A percentile compares a stretch with the other conserved stretches of the same genome.
phyloP scores from a whole-genome alignment of 1,140 invertebrate genomes.

The Condylostylus longicornis region DNA sequence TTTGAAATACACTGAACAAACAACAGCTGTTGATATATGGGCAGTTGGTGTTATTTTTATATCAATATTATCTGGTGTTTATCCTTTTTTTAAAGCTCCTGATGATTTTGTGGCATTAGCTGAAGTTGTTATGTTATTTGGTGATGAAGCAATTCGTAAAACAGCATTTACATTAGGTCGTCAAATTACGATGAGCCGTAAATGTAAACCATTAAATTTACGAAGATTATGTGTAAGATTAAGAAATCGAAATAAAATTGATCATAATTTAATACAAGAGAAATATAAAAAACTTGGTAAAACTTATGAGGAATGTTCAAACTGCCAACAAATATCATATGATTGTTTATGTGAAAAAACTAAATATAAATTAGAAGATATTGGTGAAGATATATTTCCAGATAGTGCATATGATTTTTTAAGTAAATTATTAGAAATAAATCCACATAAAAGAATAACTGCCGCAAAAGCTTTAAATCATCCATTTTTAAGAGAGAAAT shows the following conservation, averaged over 20 bases:
- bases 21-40: conserved; percentile 76
- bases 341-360: conserved; percentile 26
- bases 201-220: conserved; percentile 36
- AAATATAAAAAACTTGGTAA: conserved; percentile 17
- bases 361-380: conserved; percentile 17
- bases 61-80: conserved; percentile 59
- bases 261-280: conserved; percentile 13
- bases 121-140: conserved; percentile 70
- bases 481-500: conserved; percentile 52
- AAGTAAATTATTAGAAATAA: conserved; percentile 97
- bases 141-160: conserved; percentile 48
- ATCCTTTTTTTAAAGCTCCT: conserved; percentile 69
- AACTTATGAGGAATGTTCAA: conserved; percentile 21
- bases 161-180: conserved; percentile 49
- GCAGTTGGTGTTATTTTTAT: conserved; percentile 74
- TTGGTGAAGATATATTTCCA: conserved; percentile 24
- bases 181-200: conserved; percentile 39
- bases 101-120: conserved; percentile 68
- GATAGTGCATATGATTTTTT: conserved; percentile 86
- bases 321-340: conserved; percentile 29
- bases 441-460: conserved; percentile 96
- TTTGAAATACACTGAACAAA: conserved; percentile 58
- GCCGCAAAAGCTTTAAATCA: conserved; percentile 95
- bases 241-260: conserved; percentile 23
- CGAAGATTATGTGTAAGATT: conserved; percentile 36